Evolutionary conservation across 2,797 vertebrate species (phyloP).

Genomic region (Coracias cyanogaster): DNA sequence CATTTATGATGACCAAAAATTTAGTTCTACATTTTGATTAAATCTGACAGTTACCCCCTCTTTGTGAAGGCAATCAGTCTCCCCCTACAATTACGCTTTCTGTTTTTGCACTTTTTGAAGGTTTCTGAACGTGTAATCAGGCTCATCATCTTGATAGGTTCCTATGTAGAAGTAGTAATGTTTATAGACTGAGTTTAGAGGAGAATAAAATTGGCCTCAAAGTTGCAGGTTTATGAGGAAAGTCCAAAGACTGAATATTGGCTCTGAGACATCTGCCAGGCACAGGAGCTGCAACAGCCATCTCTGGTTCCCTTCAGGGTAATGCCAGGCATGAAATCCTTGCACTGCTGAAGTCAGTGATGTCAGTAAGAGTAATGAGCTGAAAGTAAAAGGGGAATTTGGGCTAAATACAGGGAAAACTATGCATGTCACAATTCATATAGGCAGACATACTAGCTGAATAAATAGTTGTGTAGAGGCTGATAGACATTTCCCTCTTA

Average conservation of each 20-base stretch:
- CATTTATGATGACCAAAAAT: background rate
- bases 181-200: background rate
- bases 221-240: background rate
- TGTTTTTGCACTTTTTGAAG: background rate
- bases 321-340: background rate
- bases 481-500: background rate
- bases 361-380: background rate
- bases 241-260: background rate
- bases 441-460: background rate
- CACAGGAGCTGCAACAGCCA: background rate
- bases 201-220: background rate
- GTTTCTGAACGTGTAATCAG: background rate
- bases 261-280: background rate
- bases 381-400: conserved; percentile 12
- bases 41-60: background rate
- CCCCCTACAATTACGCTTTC: background rate
- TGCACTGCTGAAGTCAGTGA: background rate
- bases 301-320: background rate
- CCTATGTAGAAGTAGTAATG: background rate
- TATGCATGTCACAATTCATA: background rate
- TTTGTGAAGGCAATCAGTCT: background rate
- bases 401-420: background rate
- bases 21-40: background rate
- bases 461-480: background rate
- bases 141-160: background rate